These are phyloP conservation scores for Tanytarsus gracilentus DNA, from an alignment of 2,888 invertebrate species.

Conservation along the genomic window DNA sequence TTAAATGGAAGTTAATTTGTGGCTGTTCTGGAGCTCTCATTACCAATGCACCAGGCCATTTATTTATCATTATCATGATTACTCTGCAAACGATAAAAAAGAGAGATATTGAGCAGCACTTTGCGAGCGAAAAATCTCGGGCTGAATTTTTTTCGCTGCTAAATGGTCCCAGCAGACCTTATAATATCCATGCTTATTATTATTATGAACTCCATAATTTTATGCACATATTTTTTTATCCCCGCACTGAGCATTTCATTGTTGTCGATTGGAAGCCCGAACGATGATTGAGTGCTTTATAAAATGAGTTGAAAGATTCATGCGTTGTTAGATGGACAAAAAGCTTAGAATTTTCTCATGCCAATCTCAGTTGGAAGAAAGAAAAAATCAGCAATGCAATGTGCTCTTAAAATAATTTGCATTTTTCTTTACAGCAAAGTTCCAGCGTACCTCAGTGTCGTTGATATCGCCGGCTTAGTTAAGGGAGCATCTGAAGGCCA, in stretches of 20 bases:
- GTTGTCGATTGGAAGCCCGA: too few species aligned
- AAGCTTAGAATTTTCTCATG: too few species aligned
- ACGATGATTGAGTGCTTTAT: too few species aligned
- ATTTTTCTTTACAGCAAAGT: constrained; percentile 70
- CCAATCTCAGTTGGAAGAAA: not conserved
- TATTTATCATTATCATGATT: constrained; percentile 23
- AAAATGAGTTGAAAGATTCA: too few species aligned
- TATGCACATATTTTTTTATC: not conserved
- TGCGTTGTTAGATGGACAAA: too few species aligned
- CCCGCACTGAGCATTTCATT: too few species aligned
- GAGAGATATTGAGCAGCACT: not conserved
- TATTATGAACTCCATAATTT: constrained; percentile 9
- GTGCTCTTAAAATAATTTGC: constrained; percentile 26
- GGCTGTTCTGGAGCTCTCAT: constrained; percentile 11
- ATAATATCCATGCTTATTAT: not conserved
- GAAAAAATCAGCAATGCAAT: not conserved
- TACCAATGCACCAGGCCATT: constrained; percentile 3
- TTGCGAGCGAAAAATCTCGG: constrained; percentile 7
- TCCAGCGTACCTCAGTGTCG: constrained; percentile 93
- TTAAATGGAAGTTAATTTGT: constrained; percentile 29
- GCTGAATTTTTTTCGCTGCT: not conserved
- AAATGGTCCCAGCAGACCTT: constrained; percentile 4
- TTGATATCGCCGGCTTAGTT: constrained; percentile 97
- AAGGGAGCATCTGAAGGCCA: constrained; percentile 97
- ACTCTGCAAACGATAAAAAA: constrained; percentile 1